These are phyloP conservation scores for Clivina fossor DNA, from an alignment of 2,888 invertebrate species.

Conservation along the genomic window DNA sequence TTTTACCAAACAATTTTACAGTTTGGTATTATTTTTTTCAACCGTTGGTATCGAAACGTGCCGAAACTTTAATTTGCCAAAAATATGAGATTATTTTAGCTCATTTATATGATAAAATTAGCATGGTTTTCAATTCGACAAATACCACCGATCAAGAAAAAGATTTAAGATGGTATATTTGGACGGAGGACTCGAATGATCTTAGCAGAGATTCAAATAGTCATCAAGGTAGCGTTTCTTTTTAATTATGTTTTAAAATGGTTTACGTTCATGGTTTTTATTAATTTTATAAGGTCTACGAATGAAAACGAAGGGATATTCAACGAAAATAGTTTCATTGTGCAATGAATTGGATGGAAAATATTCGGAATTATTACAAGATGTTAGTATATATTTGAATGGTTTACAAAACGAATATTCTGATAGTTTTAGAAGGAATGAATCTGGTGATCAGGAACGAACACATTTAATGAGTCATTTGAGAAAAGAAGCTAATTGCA, in stretches of 20 bases:
- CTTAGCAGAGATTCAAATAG: slow-evolving; percentile 51
- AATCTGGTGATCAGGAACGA: slow-evolving; percentile 50
- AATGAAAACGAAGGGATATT: slow-evolving; percentile 81
- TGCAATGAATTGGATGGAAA: slow-evolving; percentile 66
- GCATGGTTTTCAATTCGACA: slow-evolving; percentile 44
- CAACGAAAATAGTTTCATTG: slow-evolving; percentile 69
- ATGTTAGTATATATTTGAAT: slow-evolving; percentile 69
- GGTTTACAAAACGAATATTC: slow-evolving; percentile 53
- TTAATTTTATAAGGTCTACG: slow-evolving; percentile 53
- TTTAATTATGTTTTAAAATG: slow-evolving; percentile 15
- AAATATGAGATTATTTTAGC: slow-evolving; percentile 45
- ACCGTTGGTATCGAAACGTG: slow-evolving; percentile 69
- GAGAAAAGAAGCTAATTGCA: slow-evolving; percentile 55
- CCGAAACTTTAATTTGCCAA: slow-evolving; percentile 62
- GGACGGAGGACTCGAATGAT: slow-evolving; percentile 68
- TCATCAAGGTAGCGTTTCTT: slow-evolving; percentile 44
- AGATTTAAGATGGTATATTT: slow-evolving; percentile 71
- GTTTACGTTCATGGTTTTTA: no score
- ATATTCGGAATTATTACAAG: slow-evolving; percentile 65
- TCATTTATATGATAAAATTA: slow-evolving; percentile 53
- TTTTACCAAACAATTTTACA: slow-evolving; percentile 60
- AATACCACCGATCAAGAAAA: slow-evolving; percentile 55
- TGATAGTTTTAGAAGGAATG: slow-evolving; percentile 37
- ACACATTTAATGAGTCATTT: slow-evolving; percentile 58
- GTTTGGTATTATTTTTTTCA: slow-evolving; percentile 76